Base-by-base conservation (phyloP, 1,140 invertebrate species). In the Aporrectodea caliginosa region DNA sequence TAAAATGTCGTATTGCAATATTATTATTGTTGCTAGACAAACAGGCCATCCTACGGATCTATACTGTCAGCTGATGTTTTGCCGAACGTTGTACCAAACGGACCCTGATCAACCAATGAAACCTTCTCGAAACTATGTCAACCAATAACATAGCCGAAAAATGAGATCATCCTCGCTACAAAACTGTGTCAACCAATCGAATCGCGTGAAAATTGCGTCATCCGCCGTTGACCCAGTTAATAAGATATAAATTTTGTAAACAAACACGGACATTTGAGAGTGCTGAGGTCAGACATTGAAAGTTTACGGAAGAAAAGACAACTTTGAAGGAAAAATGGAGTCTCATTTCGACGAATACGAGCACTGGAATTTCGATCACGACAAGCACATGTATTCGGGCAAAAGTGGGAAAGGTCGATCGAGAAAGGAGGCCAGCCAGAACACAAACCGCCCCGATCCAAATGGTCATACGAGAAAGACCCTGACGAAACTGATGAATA, bases 331-430 rank as follows among this genome's bases (percentile, higher is more conserved):
- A 32, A 77, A 80, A 69, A 76, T 85, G 77, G 85, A 83, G 30
- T 81, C 84, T 27, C 84, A 85, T 34, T 78, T 84, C 69, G 83
- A 85, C 75, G 82, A 86, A 70, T 82, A 81, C 72, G 86, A 87
- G 30, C 80, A 85, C 72, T 82, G 73, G 58, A 85, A 84, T 75
- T 84, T 85, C 16, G 85, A 86, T 12, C 83, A 83, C 73, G 84
- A 86, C 58, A 86, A 85, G 79, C 83, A 85, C 80, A 85, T 86
- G 73, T 83, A 83, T 79, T 81, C 79, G 69, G 84, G 84, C 0
- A 84, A 87, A 31, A 87, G 86, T 78, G 86, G 86, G 1, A 87
- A 87, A 77, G 84, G 84, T 0, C 73, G 86, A 16, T 78, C 81
- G 27, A 87, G 86, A 73, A 84, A 84, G 71, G 86, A 87, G 79